These are phyloP conservation scores for Lepidothrix coronata DNA, from an alignment of 2,113 vertebrate genomes.

Conservation along the genomic window DNA sequence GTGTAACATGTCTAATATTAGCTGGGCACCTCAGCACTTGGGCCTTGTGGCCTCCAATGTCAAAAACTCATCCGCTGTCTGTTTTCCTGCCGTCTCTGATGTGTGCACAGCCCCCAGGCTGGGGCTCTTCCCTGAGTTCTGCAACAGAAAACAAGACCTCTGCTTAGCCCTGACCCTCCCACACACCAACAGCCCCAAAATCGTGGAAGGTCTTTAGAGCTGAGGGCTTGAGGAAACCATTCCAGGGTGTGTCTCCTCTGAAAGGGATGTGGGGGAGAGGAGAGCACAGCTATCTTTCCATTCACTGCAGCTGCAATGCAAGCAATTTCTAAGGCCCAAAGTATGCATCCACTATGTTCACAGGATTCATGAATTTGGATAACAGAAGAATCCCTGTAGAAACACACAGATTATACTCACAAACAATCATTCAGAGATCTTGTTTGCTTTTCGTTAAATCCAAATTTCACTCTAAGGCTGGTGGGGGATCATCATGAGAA, in stretches of 20 bases:
- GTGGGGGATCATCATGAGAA: background rate
- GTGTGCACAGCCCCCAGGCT: background rate
- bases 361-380: background rate
- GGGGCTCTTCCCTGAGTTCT: background rate
- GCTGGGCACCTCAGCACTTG: background rate
- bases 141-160: background rate
- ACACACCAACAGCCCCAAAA: background rate
- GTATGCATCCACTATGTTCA: background rate
- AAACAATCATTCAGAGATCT: background rate
- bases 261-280: background rate
- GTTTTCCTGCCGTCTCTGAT: background rate
- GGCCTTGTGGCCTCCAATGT: background rate
- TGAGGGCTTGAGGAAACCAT: background rate
- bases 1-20: background rate
- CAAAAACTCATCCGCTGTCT: background rate
- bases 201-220: background rate
- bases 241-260: background rate
- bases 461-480: background rate
- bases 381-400: background rate
- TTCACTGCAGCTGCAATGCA: constrained; percentile 7
- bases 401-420: background rate
- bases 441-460: background rate
- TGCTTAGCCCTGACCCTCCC: background rate
- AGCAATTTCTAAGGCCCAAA: background rate
- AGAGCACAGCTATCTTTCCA: background rate